phyloP scores from a whole-genome alignment of 2,888 invertebrate species.

The Hypomecis atomaria region DNA sequence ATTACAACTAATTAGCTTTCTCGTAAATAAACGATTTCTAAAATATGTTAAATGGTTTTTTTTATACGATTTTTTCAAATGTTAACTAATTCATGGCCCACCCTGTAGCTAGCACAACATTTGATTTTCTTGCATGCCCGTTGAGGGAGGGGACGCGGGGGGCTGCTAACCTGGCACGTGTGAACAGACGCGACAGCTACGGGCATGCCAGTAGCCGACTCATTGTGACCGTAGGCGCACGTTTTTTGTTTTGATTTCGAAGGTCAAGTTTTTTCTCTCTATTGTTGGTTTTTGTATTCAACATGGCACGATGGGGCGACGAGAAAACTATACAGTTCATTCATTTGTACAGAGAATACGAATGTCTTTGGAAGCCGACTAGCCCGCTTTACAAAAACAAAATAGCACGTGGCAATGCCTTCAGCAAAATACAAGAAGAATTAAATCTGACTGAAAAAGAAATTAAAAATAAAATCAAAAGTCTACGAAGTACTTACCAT shows the following conservation, averaged over 20 bases:
- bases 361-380: constrained; percentile 36
- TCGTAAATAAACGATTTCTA: too few species aligned
- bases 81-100: too few species aligned
- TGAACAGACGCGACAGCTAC: constrained; percentile 36
- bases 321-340: constrained; percentile 37
- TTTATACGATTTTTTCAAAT: too few species aligned
- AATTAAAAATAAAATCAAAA: constrained; percentile 32
- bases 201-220: constrained; percentile 31
- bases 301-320: constrained; percentile 29
- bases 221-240: constrained; percentile 29
- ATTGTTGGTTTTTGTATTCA: constrained; percentile 29
- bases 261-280: constrained; percentile 28
- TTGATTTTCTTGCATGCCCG: constrained; percentile 21
- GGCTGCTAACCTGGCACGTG: constrained; percentile 33
- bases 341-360: constrained; percentile 35
- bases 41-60: too few species aligned
- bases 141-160: constrained; percentile 29
- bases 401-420: constrained; percentile 35
- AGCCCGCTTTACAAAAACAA: constrained; percentile 37
- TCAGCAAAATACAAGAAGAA: constrained; percentile 17
- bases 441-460: constrained; percentile 32
- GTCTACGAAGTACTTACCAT: constrained; percentile 3
- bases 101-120: constrained; percentile 25
- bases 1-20: too few species aligned
- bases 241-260: constrained; percentile 25